These are phyloP conservation scores for Drosophila teissieri DNA, from an alignment of 1,140 invertebrate species.

Conservation along the genomic window DNA sequence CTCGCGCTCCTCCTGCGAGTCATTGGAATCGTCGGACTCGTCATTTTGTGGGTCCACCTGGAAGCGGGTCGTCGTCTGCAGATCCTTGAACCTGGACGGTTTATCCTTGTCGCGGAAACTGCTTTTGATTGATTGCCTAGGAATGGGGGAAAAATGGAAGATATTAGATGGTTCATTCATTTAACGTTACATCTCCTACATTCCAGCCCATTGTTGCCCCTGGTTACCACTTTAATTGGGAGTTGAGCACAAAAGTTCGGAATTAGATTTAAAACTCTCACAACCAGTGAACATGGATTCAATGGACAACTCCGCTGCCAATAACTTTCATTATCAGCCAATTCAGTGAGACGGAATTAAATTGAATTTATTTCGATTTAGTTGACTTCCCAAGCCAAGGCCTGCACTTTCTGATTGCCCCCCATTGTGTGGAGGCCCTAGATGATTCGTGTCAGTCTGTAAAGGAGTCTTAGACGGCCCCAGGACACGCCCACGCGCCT, in stretches of 20 bases:
- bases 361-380: conserved; percentile 39
- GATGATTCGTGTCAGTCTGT: conserved; percentile 21
- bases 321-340: conserved; percentile 40
- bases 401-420: conserved; percentile 53
- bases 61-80: conserved; percentile 86
- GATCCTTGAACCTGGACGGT: conserved; percentile 86
- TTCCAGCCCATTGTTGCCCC: neutral
- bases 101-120: conserved; percentile 87
- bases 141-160: neutral
- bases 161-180: neutral
- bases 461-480: conserved; percentile 31
- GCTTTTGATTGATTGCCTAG: conserved; percentile 85
- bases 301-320: conserved; percentile 10
- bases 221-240: conserved; percentile 31
- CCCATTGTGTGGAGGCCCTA: conserved; percentile 32
- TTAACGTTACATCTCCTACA: neutral
- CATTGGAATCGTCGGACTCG: conserved; percentile 84
- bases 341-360: conserved; percentile 37
- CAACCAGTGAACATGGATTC: conserved; percentile 16
- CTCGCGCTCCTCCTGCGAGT: conserved; percentile 86
- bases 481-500: conserved; percentile 32
- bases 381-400: conserved; percentile 12
- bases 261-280: conserved; percentile 23
- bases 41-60: conserved; percentile 85
- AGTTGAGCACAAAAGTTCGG: neutral